Conservation (phyloP, 1,140 invertebrate genomes). For the Drosophila prosaltans region DNA sequence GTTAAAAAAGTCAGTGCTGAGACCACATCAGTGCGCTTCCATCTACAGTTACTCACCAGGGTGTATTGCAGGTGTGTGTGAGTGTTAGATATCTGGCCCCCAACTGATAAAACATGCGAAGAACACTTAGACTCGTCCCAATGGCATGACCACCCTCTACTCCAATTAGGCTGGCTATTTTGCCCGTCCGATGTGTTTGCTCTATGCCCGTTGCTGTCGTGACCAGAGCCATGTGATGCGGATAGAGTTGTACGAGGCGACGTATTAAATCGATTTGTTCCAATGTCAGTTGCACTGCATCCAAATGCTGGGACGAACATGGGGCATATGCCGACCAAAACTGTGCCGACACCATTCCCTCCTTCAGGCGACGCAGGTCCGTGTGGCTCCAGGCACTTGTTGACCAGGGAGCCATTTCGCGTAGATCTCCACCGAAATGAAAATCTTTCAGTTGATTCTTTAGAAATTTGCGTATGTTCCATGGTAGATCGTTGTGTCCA, state of each 20-base stretch:
- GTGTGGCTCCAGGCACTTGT: conserved; percentile 91
- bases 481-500: conserved; percentile 93
- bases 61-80: conserved; percentile 94
- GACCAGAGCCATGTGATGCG: conserved; percentile 90
- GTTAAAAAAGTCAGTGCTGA: no score
- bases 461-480: conserved; percentile 91
- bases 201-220: conserved; percentile 88
- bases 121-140: conserved; percentile 91
- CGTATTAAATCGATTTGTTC: conserved; percentile 95
- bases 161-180: conserved; percentile 90
- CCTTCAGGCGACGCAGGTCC: conserved; percentile 88
- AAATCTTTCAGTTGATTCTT: conserved; percentile 90
- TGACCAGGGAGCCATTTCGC: conserved; percentile 89
- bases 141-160: conserved; percentile 94
- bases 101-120: conserved; percentile 92
- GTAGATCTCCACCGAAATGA: conserved; percentile 88
- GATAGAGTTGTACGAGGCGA: conserved; percentile 91
- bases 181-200: conserved; percentile 86
- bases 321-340: conserved; percentile 95
- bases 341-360: conserved; percentile 91
- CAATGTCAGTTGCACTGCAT: conserved; percentile 92
- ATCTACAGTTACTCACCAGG: conserved; percentile 86
- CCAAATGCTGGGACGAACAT: conserved; percentile 92
- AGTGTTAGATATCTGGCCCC: conserved; percentile 93
- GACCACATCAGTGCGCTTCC: neutral